Evolutionary conservation across 23 tunicate genomes (phyloP), one percentile per base, ranked within the genome.

Genomic region (Clavelina lepadiformis): DNA sequence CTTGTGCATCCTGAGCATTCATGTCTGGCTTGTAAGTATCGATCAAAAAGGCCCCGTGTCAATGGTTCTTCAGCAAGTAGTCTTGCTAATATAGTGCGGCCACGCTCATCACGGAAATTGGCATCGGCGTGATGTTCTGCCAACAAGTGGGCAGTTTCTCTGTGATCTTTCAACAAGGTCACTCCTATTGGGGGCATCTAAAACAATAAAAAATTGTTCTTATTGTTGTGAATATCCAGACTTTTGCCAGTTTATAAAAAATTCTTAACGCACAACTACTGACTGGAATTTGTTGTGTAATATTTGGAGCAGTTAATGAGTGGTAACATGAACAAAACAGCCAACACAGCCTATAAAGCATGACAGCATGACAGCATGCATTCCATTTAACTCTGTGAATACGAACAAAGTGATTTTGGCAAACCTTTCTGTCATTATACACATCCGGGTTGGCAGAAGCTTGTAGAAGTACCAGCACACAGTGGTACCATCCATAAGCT

Each of bases 401-500:
- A n/a, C n/a, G n/a, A n/a, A n/a, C n/a, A n/a, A n/a, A n/a, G n/a
- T n/a, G n/a, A n/a, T n/a, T n/a, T n/a, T n/a, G n/a, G n/a, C n/a
- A n/a, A 31, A 86, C 95, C 82, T 89, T 89, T 55, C 89, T 63
- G 47, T 89, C 97, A 46, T 89, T 89, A 57, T 75, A 75, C 41
- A 75, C 89, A 76, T 89, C 85, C 24, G 83, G 80, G 46, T 81
- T 81, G 2, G 97, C 97, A 6, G 79, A 63, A 7, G 93, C 92
- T 35, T 87, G 76, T 13, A 94, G 73, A 46, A 94, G 73, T 21
- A 94, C 73, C 28, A 65, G 33, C 0, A 86, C 94, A 45, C 94
- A 80, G 38, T 94, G 99, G 61, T 94, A 86, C 99, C 99, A 94
- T 1, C 99, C 99, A 35, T 94, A 94, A 2, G 91, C 99, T 33